A percentile compares a stretch with the other conserved stretches of the same genome.
Conservation (phyloP, 2,888 invertebrate species). For the Empis livida region DNA sequence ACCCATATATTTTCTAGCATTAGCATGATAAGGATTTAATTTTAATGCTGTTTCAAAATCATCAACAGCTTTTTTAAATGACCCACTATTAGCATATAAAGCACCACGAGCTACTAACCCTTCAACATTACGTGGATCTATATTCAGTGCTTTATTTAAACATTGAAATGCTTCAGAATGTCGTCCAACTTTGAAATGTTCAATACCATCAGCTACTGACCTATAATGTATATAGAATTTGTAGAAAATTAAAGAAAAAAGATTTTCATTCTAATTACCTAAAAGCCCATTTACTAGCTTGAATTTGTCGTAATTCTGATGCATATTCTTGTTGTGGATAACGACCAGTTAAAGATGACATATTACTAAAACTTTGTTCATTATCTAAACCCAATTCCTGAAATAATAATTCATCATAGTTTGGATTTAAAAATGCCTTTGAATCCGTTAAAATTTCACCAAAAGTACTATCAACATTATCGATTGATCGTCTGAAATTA, state of each 20-base stretch:
- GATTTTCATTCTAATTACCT: slow-evolving; percentile 37
- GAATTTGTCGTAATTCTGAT: slow-evolving; percentile 70
- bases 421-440: slow-evolving; percentile 79
- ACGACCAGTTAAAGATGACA: slow-evolving; percentile 45
- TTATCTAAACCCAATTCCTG: slow-evolving; percentile 47
- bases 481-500: slow-evolving; percentile 57
- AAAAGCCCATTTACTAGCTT: slow-evolving; percentile 90
- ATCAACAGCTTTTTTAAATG: slow-evolving; percentile 84
- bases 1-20: slow-evolving; percentile 87
- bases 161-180: slow-evolving; percentile 92
- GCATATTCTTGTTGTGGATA: slow-evolving; percentile 74
- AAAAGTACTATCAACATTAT: slow-evolving; percentile 65
- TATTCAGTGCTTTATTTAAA: slow-evolving; percentile 81
- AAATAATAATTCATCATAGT: slow-evolving; percentile 71
- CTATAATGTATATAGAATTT: slow-evolving; percentile 16
- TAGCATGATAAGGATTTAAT: slow-evolving; percentile 77
- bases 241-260: not conserved
- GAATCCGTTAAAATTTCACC: slow-evolving; percentile 71
- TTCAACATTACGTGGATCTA: slow-evolving; percentile 84
- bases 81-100: slow-evolving; percentile 85
- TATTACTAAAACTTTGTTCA: slow-evolving; percentile 25
- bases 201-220: slow-evolving; percentile 89
- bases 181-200: slow-evolving; percentile 83
- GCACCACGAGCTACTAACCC: slow-evolving; percentile 86
- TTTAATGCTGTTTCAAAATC: slow-evolving; percentile 88